Evolutionary conservation across 2,888 invertebrate genomes (phyloP), one percentile per base, ranked within the genome.

Genomic region (Synergus umbraculus): DNA sequence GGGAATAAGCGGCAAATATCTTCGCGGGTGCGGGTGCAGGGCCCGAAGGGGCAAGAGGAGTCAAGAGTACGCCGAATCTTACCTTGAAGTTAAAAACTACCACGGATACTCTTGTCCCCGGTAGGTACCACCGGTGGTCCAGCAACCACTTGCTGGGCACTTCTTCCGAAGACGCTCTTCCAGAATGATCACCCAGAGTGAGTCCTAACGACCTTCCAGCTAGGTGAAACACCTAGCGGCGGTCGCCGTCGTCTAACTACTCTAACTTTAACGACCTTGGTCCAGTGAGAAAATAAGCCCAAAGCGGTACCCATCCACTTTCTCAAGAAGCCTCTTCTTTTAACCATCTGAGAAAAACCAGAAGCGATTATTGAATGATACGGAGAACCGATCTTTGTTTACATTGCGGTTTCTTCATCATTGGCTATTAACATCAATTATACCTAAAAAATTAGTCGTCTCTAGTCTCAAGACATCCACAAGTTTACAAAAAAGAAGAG

Each of bases 1-100:
- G 90, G 90, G 90, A 91, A 91, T 88, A 86, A 88, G 87, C 84
- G 86, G 86, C 87, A 86, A 86, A 87, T 86, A 85, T 85, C 82
- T 85, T 85, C 83, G 83, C 85, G 85, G 83, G 83, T 79, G 79
- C 83, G 84, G 84, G 84, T 83, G 84, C 84, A 81, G 80, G 79
- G 82, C 82, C 81, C 80, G 60, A 67, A 81, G 80, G 79, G 65
- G 67, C 73, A 76, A 77, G 78, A 78, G 69, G 77, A 80, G 60
- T 69, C 65, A 67, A 80, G 77, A 81, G 78, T 77, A 80, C 43
- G 67, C 82, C 82, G 78, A 81, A 80, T 82, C 80, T 79, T 79
- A 80, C 80, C 81, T 79, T 76, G 79, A 77, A 82, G 78, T 79
- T 82, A 77, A 79, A 73, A 82, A 81, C 79, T 82, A 82, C 83